Percentiles rank a stretch among this genome's conserved stretches.
phyloP scores from a whole-genome alignment of 64 coral and sea anemone genomes.

The Acropora tenuis region DNA sequence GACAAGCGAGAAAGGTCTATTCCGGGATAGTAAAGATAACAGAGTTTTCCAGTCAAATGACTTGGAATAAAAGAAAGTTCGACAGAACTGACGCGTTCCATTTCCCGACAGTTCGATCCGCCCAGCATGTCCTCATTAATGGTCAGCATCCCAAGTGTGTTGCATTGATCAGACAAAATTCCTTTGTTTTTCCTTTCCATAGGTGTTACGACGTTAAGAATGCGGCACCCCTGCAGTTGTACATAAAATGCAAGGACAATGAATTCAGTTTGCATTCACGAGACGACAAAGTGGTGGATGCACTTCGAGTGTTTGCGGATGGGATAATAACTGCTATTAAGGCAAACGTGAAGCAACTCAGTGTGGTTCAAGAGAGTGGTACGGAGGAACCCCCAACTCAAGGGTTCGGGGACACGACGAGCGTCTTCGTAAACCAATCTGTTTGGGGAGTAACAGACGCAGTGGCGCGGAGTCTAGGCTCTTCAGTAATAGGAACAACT shows the following conservation, averaged over 20 bases:
- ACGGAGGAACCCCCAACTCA: background rate
- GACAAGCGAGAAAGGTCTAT: too few relatives aligned
- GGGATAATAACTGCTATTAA: background rate
- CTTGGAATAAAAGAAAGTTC: too few relatives aligned
- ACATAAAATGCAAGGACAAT: background rate
- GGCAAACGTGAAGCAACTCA: background rate
- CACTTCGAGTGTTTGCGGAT: background rate
- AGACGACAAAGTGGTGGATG: background rate
- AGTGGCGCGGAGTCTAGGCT: background rate
- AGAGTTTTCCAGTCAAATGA: too few relatives aligned
- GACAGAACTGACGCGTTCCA: too few relatives aligned
- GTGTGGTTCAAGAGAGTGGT: background rate
- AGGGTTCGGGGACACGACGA: background rate
- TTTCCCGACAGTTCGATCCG: too few relatives aligned
- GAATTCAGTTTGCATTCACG: slow-evolving; percentile 11
- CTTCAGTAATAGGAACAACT: too few relatives aligned
- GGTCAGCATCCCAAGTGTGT: too few relatives aligned
- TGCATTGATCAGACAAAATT: too few relatives aligned
- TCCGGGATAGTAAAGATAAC: too few relatives aligned
- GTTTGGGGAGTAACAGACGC: background rate
- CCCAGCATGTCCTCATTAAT: too few relatives aligned
- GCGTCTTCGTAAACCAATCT: background rate
- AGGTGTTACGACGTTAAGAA: slow-evolving; percentile 11
- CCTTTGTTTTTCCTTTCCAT: background rate
- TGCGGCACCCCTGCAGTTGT: background rate